Conservation (phyloP, 2,797 vertebrate genomes). For the Onychomys leucogaster region DNA sequence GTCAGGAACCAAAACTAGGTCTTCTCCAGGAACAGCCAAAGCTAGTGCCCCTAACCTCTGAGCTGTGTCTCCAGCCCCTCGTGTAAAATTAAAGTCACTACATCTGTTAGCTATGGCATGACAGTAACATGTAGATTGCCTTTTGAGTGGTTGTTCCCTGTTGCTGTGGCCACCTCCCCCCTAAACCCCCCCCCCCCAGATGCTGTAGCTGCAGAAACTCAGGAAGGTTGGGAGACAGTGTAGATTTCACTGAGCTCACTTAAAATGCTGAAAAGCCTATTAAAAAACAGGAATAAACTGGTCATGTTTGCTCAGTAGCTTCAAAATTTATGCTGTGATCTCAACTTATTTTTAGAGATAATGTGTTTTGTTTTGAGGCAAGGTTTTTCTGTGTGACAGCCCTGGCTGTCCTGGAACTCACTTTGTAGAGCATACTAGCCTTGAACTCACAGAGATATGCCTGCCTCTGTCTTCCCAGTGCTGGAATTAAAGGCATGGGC, state of each 20-base stretch:
- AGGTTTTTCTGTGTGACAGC: neutral
- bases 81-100: neutral
- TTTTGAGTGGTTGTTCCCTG: neutral
- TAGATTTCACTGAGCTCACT: neutral
- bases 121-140: neutral
- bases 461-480: neutral
- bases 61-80: neutral
- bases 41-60: neutral
- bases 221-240: neutral
- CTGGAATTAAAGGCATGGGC: neutral
- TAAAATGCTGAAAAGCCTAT: conserved; percentile 5
- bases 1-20: neutral
- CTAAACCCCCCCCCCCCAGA: neutral
- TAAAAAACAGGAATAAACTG: neutral
- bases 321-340: neutral
- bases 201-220: neutral
- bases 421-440: neutral
- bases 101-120: neutral
- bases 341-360: conserved; percentile 36
- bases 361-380: neutral
- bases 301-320: neutral
- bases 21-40: neutral
- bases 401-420: neutral
- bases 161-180: neutral
- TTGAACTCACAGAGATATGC: neutral